A percentile compares a stretch with the other conserved stretches of the same genome.
phyloP scores from a whole-genome alignment of 2,797 vertebrate species.

The Enteromius argenteus region DNA sequence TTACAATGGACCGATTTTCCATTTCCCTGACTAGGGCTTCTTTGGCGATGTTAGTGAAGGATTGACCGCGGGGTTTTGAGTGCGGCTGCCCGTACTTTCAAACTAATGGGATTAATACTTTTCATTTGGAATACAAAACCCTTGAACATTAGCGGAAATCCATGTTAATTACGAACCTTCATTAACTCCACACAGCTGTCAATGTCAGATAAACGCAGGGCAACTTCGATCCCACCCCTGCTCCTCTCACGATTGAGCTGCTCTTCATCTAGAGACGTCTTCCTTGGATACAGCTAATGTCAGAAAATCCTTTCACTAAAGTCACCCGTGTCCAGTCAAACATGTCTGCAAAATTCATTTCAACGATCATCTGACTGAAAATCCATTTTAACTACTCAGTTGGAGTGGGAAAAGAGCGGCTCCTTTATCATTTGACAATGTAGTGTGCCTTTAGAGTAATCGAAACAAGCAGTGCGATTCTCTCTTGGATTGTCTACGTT shows the following conservation, averaged over 20 bases:
- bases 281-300: constrained; percentile 62
- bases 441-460: not conserved
- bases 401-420: not conserved
- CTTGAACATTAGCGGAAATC: constrained; percentile 83
- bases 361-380: constrained; percentile 10
- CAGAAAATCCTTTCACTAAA: constrained; percentile 71
- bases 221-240: constrained; percentile 75
- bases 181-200: constrained; percentile 87
- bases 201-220: constrained; percentile 83
- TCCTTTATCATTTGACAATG: not conserved
- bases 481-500: not conserved
- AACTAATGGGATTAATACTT: constrained; percentile 83
- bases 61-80: constrained; percentile 56
- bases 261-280: constrained; percentile 64
- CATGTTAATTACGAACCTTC: constrained; percentile 85
- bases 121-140: constrained; percentile 84
- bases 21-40: constrained; percentile 35
- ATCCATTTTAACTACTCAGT: constrained; percentile 21
- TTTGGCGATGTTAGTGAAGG: constrained; percentile 36
- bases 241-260: constrained; percentile 67
- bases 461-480: not conserved
- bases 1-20: constrained; percentile 29
- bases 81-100: constrained; percentile 62
- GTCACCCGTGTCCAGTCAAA: constrained; percentile 58
- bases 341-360: not conserved